phyloP scores from a whole-genome alignment of 2,888 invertebrate genomes.

The Tortricodes alternella region DNA sequence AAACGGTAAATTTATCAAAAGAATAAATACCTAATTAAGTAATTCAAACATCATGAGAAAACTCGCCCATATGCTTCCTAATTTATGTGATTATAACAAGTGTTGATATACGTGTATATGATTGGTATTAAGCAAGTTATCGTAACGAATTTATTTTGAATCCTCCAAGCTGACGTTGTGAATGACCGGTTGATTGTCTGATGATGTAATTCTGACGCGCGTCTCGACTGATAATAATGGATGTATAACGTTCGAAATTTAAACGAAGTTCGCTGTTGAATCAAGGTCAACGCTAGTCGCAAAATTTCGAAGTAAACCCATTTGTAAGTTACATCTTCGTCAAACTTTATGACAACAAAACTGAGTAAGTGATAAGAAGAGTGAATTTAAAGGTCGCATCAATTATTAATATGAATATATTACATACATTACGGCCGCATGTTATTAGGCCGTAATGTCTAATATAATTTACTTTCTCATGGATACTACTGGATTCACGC shows the following conservation, averaged over 20 bases:
- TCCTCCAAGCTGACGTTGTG: slow-evolving; percentile 12
- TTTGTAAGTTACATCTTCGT: not conserved
- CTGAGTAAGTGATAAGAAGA: too few species aligned
- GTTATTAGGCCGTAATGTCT: too few species aligned
- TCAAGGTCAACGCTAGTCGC: slow-evolving; percentile 49
- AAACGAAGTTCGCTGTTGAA: slow-evolving; percentile 41
- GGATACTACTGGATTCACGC: slow-evolving; percentile 35
- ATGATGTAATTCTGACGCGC: slow-evolving; percentile 42
- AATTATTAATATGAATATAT: not conserved
- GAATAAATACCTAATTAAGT: too few species aligned
- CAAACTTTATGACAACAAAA: not conserved
- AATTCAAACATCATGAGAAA: too few species aligned
- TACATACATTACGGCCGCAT: too few species aligned
- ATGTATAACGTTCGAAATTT: slow-evolving; percentile 45
- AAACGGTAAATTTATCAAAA: too few species aligned
- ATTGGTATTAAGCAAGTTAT: not conserved
- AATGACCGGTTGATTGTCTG: slow-evolving; percentile 14
- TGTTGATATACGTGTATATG: too few species aligned
- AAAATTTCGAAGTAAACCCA: slow-evolving; percentile 43
- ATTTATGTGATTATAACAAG: too few species aligned
- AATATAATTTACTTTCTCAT: too few species aligned
- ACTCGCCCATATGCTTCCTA: too few species aligned
- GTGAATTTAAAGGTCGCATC: not conserved
- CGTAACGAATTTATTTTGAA: slow-evolving; percentile 17
- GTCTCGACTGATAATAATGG: slow-evolving; percentile 28